These are phyloP conservation scores for Ptyas mucosa DNA, from an alignment of 2,113 vertebrate genomes.

Conservation along the genomic window DNA sequence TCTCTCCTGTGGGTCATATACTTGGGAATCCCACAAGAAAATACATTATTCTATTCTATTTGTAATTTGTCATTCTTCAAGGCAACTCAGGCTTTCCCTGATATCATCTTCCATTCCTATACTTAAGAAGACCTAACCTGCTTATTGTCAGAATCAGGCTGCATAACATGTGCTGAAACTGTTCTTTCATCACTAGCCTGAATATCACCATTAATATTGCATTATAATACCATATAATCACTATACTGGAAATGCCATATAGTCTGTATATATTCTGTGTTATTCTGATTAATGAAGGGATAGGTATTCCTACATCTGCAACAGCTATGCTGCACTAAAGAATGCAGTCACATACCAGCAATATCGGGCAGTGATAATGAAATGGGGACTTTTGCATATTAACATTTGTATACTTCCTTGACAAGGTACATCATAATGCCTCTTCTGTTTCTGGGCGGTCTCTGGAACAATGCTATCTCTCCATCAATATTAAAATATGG, in stretches of 20 bases:
- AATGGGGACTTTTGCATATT: background rate
- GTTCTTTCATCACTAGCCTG: background rate
- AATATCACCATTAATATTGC: background rate
- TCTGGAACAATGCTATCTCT: background rate
- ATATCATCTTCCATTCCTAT: background rate
- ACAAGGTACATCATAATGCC: background rate
- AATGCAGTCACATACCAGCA: background rate
- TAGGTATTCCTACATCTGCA: background rate
- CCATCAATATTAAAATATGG: background rate
- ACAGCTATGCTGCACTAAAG: background rate
- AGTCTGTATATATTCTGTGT: background rate
- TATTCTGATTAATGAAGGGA: background rate
- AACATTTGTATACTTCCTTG: background rate
- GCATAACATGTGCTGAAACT: background rate
- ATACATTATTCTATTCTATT: background rate
- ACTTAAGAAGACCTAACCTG: background rate
- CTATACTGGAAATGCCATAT: background rate
- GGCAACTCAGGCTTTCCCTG: background rate
- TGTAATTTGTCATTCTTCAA: background rate
- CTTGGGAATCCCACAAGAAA: background rate
- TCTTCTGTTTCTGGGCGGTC: background rate
- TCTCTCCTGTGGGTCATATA: background rate
- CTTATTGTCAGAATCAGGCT: background rate
- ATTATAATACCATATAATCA: background rate
- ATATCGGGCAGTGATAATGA: background rate